A percentile compares a stretch with the other conserved stretches of the same genome.
phyloP scores from a whole-genome alignment of 2,888 invertebrate species.

The Amaurobius ferox region DNA sequence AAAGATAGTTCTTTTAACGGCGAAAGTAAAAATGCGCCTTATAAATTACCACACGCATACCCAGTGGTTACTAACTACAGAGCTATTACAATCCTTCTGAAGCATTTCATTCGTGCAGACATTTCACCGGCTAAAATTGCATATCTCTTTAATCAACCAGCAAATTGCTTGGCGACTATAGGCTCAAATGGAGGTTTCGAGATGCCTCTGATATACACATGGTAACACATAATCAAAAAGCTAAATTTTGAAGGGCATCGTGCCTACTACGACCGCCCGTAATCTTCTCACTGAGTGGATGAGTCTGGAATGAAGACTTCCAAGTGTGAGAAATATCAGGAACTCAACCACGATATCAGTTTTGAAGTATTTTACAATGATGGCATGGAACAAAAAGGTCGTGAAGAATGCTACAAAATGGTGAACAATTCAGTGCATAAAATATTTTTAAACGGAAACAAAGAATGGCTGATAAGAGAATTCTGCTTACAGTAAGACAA shows the following conservation, averaged over 20 bases:
- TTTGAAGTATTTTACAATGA: constrained; percentile 89
- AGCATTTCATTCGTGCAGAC: constrained; percentile 87
- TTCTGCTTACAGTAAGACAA: constrained; percentile 71
- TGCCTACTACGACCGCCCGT: constrained; percentile 91
- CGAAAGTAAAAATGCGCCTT: too few species aligned
- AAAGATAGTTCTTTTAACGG: too few species aligned
- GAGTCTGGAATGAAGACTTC: constrained; percentile 92
- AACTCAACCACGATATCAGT: constrained; percentile 89
- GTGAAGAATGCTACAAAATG: constrained; percentile 83
- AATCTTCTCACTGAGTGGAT: constrained; percentile 92
- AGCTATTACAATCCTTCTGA: constrained; percentile 87
- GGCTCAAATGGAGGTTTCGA: constrained; percentile 83
- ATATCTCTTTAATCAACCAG: constrained; percentile 82
- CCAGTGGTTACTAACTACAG: constrained; percentile 87
- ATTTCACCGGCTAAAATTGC: constrained; percentile 88
- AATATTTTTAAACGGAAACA: constrained; percentile 83
- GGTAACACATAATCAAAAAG: constrained; percentile 76
- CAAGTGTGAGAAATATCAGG: constrained; percentile 90
- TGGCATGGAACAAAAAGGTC: constrained; percentile 85
- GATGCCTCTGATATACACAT: constrained; percentile 78
- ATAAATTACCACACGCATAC: too few species aligned
- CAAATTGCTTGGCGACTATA: constrained; percentile 83
- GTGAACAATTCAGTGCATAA: constrained; percentile 31
- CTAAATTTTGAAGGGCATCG: constrained; percentile 94
- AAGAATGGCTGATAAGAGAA: constrained; percentile 79